Evolutionary conservation across 2,797 vertebrate species (phyloP), one percentile per base, ranked within the genome.

Genomic region (Heliangelus exortis): DNA sequence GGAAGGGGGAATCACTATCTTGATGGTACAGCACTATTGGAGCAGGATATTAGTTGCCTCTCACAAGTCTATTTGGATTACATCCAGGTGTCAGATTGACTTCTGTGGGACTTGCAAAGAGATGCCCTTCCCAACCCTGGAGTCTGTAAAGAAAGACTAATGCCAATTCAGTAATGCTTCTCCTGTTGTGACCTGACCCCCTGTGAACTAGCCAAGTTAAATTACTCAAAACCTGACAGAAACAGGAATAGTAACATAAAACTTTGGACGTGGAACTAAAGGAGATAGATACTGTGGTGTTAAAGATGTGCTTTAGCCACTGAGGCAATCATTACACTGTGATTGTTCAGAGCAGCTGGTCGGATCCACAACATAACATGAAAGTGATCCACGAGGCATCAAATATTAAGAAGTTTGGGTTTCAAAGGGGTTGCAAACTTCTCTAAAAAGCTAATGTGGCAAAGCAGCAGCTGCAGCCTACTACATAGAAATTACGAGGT

Each of bases 331-430:
- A 74, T 80, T 78, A 65, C 1, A 0, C 43, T 63, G 43, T 96
- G 94, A 96, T 90, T 88, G 93, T 59, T 95, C 36, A 12, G 89
- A 94, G 69, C 95, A 96, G 89, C 89, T 95, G 96, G 53, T 65
- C 0, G 0, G 75, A 94, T 83, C 72, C 47, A 62, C 78, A 57
- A 11, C 1, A 2, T 72, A 84, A 79, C 72, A 93, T 89, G 89
- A 95, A 96, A 96, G 84, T 57, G 75, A 95, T 93, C 92, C 92
- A 68, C 75, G 72, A 72, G 87, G 93, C 84, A 85, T 68, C 81
- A 72, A 87, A 77, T 77, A 92, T 26, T 59, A 87, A 91, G 89
- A 92, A 92, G 93, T 93, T 96, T 85, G 71, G 68, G 72, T 90
- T 96, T 96, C 96, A 96, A 95, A 96, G 94, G 81, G 33, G 71